Base-by-base conservation (phyloP, 2,888 invertebrate species). In the Syritta pipiens region DNA sequence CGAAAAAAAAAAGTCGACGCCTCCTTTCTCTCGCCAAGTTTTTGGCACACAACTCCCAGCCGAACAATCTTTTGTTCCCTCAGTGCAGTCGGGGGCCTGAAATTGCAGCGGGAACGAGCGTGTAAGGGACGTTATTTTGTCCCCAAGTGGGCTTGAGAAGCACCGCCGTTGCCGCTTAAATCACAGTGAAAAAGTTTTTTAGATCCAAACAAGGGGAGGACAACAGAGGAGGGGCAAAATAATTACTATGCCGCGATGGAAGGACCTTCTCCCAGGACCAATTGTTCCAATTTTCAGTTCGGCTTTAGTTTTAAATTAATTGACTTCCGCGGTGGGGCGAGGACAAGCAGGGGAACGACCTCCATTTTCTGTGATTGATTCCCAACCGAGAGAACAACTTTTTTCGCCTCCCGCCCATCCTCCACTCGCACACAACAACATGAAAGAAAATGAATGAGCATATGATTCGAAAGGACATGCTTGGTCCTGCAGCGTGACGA, bases 291-390 rank as follows among this genome's bases (percentile, higher is more conserved):
- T 67, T 67, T 72, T 53, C 48, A n/a, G 17, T 24, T 49, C 6
- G 35, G 72, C 72, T 62, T 72, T 68, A 62, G 74, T 62, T 74
- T 74, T 42, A 68, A 74, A 72, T 68, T 79, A 79, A 79, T 74
- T 68, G 74, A 62, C 67, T 79, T 62, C 62, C 57, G 44, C 35
- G 4, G n/a, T 6, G 24, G 20, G 17, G n/a, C 3, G 5, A 3
- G 37, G 28, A 2, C 24, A 0, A 9, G n/a, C 28, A 4, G 9
- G 4, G 9, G 22, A 19, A 19, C 2, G 14, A 12, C 26, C 24
- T 7, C 44, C 20, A 22, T 22, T 24, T 7, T 12, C 48, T 46
- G 48, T 72, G 57, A 77, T 77, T 77, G 77, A 77, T 72, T 77
- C 72, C 40, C 42, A 4, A 35, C 53, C 10, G 35, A 62, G 22